Conservation (phyloP, 1,140 invertebrate genomes). For the Pseudachorutes palmiensis region DNA sequence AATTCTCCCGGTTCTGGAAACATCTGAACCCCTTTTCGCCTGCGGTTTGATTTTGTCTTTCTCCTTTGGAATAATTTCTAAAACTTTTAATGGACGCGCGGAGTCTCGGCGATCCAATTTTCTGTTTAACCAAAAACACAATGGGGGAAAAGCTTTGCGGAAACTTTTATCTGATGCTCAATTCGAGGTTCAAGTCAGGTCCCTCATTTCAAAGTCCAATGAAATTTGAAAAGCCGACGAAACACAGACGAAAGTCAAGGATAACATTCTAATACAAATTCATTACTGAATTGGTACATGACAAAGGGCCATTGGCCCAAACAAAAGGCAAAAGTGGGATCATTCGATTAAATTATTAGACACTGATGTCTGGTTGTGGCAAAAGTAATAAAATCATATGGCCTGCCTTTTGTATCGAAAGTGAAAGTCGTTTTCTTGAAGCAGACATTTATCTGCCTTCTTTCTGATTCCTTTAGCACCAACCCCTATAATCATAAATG, state of each 20-base stretch:
- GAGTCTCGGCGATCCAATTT: background rate
- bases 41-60: too few relatives aligned
- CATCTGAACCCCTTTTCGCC: background rate
- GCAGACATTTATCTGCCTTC: background rate
- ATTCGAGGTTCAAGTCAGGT: constrained; percentile 6
- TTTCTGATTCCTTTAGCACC: background rate
- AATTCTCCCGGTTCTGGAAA: background rate
- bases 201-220: background rate
- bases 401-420: background rate
- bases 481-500: background rate
- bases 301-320: background rate
- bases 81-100: background rate
- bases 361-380: background rate
- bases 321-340: background rate
- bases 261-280: background rate
- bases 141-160: background rate
- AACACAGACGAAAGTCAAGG: background rate
- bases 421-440: background rate
- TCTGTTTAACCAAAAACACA: background rate
- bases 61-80: background rate
- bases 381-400: background rate
- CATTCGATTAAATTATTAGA: constrained; percentile 2
- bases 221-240: too few relatives aligned
- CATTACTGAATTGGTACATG: background rate
- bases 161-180: background rate